Base-by-base conservation (phyloP, 2,888 invertebrate genomes). In the Melikaiella ostensackeni region DNA sequence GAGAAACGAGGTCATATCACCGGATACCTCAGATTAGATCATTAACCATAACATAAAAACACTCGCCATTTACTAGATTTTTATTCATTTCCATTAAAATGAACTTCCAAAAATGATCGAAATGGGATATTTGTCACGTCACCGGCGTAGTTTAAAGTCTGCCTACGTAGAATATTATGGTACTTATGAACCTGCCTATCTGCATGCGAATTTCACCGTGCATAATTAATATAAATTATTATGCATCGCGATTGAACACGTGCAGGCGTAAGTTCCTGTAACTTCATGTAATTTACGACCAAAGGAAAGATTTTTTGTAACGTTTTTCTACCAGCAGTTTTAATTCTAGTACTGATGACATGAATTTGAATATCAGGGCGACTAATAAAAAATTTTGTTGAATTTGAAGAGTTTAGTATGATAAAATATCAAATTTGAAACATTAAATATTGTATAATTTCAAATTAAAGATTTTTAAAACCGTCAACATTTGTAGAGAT, bases 211-310 rank as follows among this genome's bases (percentile, higher is more conserved):
- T 75, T 77, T 77, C 80, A 77, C 64, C 78, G 77, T 80, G 78
- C 74, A 80, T 84, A 86, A 88, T 87, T 85, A 86, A 85, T 83
- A 82, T 80, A 80, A 85, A 85, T 85, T 82, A 86, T 83, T 81
- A 83, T 84, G 82, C 77, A 80, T 84, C 80, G 70, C 80, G 80
- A 84, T 81, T 81, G 79, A 75, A 77, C 82, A 75, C 79, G 82
- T 79, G 78, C 76, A 64, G 33, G 78, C 79, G 50, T 75, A 78
- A 79, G 75, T 57, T 42, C 35, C 77, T 30, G 33, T 57, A 59
- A 24, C 38, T 59, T 75, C 42, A 33, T 64, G 46, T 59, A 59
- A 62, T 79, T 62, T 63, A 50, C 4, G n/a, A 19, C 50, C n/a
- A 76, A 57, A 79, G 38, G 38, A 50, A 19, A 16, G 6, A 30